Conservation (phyloP, 2,113 vertebrate species). For the Deroptyus accipitrinus region DNA sequence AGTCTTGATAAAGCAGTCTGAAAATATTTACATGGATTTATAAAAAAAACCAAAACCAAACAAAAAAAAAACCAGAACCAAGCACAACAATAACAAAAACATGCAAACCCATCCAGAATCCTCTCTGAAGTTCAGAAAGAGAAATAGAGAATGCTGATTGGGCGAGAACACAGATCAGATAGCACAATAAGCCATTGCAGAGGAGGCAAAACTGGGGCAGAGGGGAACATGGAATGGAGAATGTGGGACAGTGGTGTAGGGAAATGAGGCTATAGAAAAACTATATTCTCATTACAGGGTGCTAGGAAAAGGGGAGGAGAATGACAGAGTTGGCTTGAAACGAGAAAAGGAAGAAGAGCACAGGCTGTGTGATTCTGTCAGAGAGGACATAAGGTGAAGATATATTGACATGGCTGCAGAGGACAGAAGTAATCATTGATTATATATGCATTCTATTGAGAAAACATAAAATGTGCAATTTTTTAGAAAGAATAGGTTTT, state of each 20-base stretch:
- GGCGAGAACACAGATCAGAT: not conserved
- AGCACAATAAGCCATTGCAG: not conserved
- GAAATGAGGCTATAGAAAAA: not conserved
- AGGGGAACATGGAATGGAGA: not conserved
- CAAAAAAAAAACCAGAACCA: not conserved
- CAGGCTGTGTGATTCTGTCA: not conserved
- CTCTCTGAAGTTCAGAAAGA: not conserved
- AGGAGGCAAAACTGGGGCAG: not conserved
- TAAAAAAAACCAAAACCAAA: not conserved
- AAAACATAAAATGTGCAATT: not conserved
- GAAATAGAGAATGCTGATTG: not conserved
- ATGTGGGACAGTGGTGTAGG: not conserved
- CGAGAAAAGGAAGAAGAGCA: not conserved
- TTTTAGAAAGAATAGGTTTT: not conserved
- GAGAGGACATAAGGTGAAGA: not conserved
- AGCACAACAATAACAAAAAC: not conserved
- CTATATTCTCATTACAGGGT: not conserved
- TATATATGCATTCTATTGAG: not conserved
- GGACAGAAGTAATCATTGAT: not conserved
- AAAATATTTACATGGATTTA: not conserved
- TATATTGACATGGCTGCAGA: accelerated
- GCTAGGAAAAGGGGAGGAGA: not conserved
- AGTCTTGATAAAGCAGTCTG: not conserved
- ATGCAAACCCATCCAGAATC: not conserved
- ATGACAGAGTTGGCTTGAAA: not conserved